These are phyloP conservation scores for Tetragnatha montana DNA, from an alignment of 2,888 invertebrate species.

Conservation along the genomic window DNA sequence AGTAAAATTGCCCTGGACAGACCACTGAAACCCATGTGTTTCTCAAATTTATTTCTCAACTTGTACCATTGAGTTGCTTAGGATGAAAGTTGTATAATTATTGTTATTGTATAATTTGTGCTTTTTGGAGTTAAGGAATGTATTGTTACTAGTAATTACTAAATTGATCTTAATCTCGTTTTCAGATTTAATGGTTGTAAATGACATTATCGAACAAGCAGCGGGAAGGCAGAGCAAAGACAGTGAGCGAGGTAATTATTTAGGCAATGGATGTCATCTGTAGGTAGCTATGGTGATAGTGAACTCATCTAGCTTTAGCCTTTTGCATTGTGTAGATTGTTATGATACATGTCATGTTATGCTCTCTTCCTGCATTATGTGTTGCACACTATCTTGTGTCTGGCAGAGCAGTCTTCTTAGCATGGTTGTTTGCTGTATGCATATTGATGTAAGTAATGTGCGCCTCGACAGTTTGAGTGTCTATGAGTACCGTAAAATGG, in stretches of 20 bases:
- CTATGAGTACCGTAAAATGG: too few species aligned
- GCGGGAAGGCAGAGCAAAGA: slow-evolving; percentile 77
- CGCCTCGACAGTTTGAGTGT: background rate
- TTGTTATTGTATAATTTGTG: too few species aligned
- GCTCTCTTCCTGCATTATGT: slow-evolving; percentile 60
- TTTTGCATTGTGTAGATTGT: slow-evolving; percentile 44
- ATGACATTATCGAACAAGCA: slow-evolving; percentile 97
- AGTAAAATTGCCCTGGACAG: too few species aligned
- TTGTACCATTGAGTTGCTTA: too few species aligned
- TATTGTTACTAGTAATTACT: too few species aligned
- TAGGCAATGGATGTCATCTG: slow-evolving; percentile 58
- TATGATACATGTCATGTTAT: slow-evolving; percentile 27
- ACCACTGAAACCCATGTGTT: too few species aligned
- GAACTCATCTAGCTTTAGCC: slow-evolving; percentile 50
- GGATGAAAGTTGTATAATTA: too few species aligned
- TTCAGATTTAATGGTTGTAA: slow-evolving; percentile 96
- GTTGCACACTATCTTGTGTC: slow-evolving; percentile 64
- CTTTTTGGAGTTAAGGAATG: too few species aligned
- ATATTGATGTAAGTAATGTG: slow-evolving; percentile 14
- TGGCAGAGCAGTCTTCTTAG: slow-evolving; percentile 68
- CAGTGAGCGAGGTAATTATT: slow-evolving; percentile 80
- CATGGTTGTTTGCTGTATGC: slow-evolving; percentile 64
- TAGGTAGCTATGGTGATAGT: slow-evolving; percentile 65
- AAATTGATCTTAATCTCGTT: slow-evolving; percentile 2
- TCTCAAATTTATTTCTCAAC: too few species aligned